These are phyloP conservation scores for Yponomeuta sedellus DNA, from an alignment of 2,888 invertebrate species.

Conservation along the genomic window DNA sequence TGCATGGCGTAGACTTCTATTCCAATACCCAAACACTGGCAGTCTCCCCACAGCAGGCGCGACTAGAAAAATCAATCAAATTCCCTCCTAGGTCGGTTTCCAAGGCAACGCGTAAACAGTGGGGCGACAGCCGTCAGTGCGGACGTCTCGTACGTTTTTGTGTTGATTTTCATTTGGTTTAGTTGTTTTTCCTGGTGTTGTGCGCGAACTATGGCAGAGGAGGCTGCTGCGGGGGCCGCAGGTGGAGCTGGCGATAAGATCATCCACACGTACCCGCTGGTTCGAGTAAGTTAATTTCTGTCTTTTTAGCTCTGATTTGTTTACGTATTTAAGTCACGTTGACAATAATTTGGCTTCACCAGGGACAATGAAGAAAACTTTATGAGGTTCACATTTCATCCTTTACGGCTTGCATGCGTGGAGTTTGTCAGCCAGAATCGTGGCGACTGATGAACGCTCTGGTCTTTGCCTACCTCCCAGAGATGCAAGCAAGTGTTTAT, in stretches of 20 bases:
- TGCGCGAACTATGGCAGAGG: slow-evolving; percentile 54
- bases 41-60: slow-evolving; percentile 16
- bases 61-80: slow-evolving; percentile 70
- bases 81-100: slow-evolving; percentile 63
- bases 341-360: neutral
- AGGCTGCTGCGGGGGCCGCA: slow-evolving; percentile 40
- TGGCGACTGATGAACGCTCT: too few relatives aligned
- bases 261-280: slow-evolving; percentile 87
- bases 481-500: too few relatives aligned
- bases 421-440: too few relatives aligned
- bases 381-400: too few relatives aligned
- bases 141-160: slow-evolving; percentile 25
- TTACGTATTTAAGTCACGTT: neutral
- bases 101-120: slow-evolving; percentile 73
- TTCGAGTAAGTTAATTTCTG: slow-evolving; percentile 79
- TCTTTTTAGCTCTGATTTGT: slow-evolving; percentile 16
- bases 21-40: slow-evolving; percentile 17
- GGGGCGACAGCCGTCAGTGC: slow-evolving; percentile 40
- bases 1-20: too few relatives aligned
- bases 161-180: slow-evolving; percentile 17
- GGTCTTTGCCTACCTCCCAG: too few relatives aligned
- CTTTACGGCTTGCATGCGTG: too few relatives aligned
- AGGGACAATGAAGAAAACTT: too few relatives aligned
- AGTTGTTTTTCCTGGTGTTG: slow-evolving; percentile 24
- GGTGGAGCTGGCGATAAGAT: slow-evolving; percentile 78